phyloP scores from a whole-genome alignment of 2,113 vertebrate species.

The Sinocyclocheilus grahami region DNA sequence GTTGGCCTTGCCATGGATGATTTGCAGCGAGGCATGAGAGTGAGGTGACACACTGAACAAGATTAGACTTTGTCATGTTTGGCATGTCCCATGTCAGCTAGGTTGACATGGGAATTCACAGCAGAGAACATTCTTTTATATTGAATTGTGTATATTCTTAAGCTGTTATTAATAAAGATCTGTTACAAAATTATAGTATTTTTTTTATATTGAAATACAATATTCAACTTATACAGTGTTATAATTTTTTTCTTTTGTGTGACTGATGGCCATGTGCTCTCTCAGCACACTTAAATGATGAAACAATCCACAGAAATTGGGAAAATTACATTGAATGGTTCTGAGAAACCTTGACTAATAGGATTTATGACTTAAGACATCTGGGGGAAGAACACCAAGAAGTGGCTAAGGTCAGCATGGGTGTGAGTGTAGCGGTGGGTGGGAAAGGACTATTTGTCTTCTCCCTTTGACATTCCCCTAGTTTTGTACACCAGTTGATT shows the following conservation, averaged over 20 bases:
- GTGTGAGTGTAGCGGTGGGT: slow-evolving; percentile 63
- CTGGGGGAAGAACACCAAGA: slow-evolving; percentile 73
- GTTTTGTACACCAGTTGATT: neutral
- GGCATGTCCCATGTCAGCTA: neutral
- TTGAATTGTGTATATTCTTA: neutral
- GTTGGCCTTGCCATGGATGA: slow-evolving; percentile 63
- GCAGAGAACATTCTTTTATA: neutral
- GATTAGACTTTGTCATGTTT: slow-evolving; percentile 38
- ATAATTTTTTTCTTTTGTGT: neutral
- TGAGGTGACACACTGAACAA: slow-evolving; percentile 52
- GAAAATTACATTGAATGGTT: slow-evolving; percentile 71
- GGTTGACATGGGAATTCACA: neutral
- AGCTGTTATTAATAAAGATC: too few relatives aligned
- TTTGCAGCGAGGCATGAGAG: slow-evolving; percentile 61
- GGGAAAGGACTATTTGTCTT: slow-evolving; percentile 38
- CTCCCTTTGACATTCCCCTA: neutral
- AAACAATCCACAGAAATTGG: slow-evolving; percentile 58
- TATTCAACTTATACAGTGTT: neutral
- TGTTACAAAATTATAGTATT: neutral
- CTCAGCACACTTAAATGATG: slow-evolving; percentile 46
- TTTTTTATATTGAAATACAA: neutral
- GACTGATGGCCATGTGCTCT: neutral
- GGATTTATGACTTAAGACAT: slow-evolving; percentile 77
- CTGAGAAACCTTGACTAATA: slow-evolving; percentile 76
- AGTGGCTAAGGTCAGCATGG: slow-evolving; percentile 69